phyloP scores from a whole-genome alignment of 1,140 invertebrate species.

The Babylonia areolata region DNA sequence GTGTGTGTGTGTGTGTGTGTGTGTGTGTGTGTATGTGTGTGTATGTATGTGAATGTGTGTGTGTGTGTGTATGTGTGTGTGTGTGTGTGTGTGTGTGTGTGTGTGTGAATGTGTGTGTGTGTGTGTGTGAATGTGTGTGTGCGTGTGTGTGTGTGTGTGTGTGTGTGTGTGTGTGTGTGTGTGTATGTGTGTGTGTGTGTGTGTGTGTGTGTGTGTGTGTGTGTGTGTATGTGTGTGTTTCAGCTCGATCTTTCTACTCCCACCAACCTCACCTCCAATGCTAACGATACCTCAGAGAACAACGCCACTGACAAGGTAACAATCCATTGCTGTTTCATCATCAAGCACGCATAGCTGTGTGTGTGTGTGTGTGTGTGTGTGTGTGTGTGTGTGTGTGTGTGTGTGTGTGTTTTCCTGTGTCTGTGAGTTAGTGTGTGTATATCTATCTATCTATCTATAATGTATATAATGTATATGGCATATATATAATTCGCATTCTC shows the following conservation, averaged over 20 bases:
- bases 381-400: background rate
- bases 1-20: too few relatives aligned
- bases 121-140: background rate
- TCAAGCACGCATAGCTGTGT: background rate
- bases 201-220: background rate
- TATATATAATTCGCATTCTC: too few relatives aligned
- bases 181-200: background rate
- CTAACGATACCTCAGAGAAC: too few relatives aligned
- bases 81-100: background rate
- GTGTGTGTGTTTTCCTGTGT: background rate
- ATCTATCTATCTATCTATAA: too few relatives aligned
- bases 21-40: background rate
- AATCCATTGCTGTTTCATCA: too few relatives aligned
- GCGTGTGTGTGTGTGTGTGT: conserved; percentile 1
- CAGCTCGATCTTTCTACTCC: too few relatives aligned
- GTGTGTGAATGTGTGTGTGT: background rate
- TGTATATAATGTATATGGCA: too few relatives aligned
- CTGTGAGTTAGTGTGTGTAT: conserved; percentile 9
- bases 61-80: background rate
- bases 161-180: conserved; percentile 11
- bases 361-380: background rate
- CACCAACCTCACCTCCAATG: too few relatives aligned
- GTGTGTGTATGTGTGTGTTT: background rate
- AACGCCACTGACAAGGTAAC: too few relatives aligned
- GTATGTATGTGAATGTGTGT: background rate